Conservation (phyloP, 53 echinoderm and acorn worm genomes). For the Hippasteria phrygiana region DNA sequence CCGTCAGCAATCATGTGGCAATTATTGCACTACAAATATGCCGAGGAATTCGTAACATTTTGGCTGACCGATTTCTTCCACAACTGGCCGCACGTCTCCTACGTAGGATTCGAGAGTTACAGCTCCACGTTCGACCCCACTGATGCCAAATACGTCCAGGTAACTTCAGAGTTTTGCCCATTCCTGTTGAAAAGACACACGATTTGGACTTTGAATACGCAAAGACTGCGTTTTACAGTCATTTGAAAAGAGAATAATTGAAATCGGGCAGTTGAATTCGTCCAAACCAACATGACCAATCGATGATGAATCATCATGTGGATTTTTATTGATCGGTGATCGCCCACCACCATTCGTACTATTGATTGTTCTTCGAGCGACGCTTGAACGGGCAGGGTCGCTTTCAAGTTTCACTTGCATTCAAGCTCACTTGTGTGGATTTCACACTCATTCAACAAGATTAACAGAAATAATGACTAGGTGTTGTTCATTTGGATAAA, state of each 20-base stretch:
- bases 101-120: constrained; percentile 65
- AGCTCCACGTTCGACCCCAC: constrained; percentile 70
- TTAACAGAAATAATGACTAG: neutral
- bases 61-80: constrained; percentile 79
- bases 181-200: no score
- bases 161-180: no score
- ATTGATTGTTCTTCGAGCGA: neutral
- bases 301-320: constrained; percentile 22
- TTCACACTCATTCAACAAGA: neutral
- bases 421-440: neutral
- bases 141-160: constrained; percentile 68
- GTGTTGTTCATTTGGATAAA: no score
- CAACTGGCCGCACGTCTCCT: constrained; percentile 76
- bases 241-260: neutral
- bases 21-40: constrained; percentile 63
- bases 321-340: neutral
- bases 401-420: neutral
- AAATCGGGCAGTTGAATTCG: neutral
- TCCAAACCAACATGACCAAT: neutral
- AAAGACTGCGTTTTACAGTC: no score
- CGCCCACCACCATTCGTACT: neutral
- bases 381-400: neutral
- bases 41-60: constrained; percentile 60
- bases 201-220: no score
- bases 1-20: constrained; percentile 68